phyloP scores from a whole-genome alignment of 2,888 invertebrate species.

The Oligia latruncula region DNA sequence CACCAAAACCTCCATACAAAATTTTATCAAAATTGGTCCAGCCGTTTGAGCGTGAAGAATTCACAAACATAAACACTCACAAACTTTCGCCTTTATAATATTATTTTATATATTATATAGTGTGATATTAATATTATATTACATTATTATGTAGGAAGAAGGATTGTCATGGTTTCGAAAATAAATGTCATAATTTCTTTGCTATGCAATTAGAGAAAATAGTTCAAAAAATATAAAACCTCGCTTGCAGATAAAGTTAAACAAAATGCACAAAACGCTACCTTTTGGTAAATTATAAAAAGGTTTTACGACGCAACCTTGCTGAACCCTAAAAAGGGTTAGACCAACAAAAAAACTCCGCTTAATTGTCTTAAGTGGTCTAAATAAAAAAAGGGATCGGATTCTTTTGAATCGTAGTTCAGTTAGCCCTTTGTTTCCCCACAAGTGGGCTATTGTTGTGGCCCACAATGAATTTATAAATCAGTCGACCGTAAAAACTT shows the following conservation, averaged over 20 bases:
- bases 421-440: slow-evolving; percentile 74
- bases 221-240: neutral
- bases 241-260: neutral
- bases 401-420: slow-evolving; percentile 72
- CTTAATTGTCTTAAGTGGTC: slow-evolving; percentile 84
- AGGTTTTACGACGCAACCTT: slow-evolving; percentile 30
- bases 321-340: slow-evolving; percentile 71
- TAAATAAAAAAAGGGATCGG: slow-evolving; percentile 74
- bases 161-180: too few species aligned
- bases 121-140: too few species aligned
- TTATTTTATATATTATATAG: too few species aligned
- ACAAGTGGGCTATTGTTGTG: slow-evolving; percentile 71
- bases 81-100: too few species aligned
- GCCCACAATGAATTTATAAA: slow-evolving; percentile 69
- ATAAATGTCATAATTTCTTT: neutral
- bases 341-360: slow-evolving; percentile 72
- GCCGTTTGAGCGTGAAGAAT: too few species aligned
- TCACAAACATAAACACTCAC: too few species aligned
- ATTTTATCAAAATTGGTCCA: too few species aligned
- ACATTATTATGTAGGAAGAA: too few species aligned
- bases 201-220: neutral
- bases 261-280: neutral
- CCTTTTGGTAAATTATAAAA: slow-evolving; percentile 10
- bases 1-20: too few species aligned
- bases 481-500: slow-evolving; percentile 36